These are phyloP conservation scores for Drosophila mimica DNA, from an alignment of 2,888 invertebrate species.

Conservation along the genomic window DNA sequence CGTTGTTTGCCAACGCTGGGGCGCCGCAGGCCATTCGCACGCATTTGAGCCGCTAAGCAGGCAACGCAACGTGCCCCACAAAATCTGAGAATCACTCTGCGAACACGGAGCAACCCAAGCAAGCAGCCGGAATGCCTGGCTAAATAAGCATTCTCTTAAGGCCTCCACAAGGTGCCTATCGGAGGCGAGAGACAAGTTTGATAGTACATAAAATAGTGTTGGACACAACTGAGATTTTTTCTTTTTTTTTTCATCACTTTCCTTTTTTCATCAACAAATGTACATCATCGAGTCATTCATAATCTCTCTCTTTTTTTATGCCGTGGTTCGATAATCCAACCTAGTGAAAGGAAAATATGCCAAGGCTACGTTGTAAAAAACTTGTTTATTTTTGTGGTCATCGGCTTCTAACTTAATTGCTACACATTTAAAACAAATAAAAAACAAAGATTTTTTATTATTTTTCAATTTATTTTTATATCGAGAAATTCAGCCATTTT, in stretches of 20 bases:
- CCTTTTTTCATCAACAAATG: too few relatives aligned
- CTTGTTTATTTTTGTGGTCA: background rate
- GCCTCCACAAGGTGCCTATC: background rate
- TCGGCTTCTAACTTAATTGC: background rate
- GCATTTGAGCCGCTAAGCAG: slow-evolving; percentile 62
- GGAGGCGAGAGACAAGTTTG: background rate
- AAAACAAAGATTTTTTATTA: too few relatives aligned
- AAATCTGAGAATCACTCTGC: slow-evolving; percentile 46
- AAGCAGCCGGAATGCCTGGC: slow-evolving; percentile 10
- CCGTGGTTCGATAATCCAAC: background rate
- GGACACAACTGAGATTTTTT: background rate
- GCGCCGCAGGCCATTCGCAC: slow-evolving; percentile 43
- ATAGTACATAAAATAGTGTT: background rate
- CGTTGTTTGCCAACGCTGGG: slow-evolving; percentile 52
- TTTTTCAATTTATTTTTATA: background rate
- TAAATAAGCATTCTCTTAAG: slow-evolving; percentile 29
- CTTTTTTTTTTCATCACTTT: background rate
- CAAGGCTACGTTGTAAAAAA: background rate
- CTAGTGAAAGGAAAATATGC: background rate
- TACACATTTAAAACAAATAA: background rate
- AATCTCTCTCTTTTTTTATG: background rate
- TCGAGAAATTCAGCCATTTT: background rate
- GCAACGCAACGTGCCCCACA: slow-evolving; percentile 22
- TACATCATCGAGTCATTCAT: background rate
- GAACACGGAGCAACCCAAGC: background rate